Evolutionary conservation across 2,888 invertebrate genomes (phyloP).

Genomic region (Sceliomorpha sp.): DNA sequence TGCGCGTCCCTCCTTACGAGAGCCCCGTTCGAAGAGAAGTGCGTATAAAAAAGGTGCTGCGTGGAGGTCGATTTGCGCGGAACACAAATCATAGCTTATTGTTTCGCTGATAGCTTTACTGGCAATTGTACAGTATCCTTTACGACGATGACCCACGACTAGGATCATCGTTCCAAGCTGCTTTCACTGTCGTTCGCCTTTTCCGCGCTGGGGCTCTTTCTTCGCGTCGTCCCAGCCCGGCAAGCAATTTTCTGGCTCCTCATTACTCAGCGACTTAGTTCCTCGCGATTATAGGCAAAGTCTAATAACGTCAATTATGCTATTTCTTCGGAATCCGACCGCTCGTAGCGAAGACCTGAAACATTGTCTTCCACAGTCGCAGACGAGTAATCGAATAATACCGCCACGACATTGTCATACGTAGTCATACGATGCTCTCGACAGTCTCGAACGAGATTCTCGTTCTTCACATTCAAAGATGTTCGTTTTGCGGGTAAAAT

Average conservation of each 20-base stretch:
- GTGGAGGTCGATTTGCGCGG: too few species aligned
- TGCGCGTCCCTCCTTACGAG: too few species aligned
- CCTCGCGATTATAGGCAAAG: slow-evolving; percentile 66
- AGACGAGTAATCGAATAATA: slow-evolving; percentile 37
- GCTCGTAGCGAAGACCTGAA: slow-evolving; percentile 64
- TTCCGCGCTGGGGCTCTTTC: slow-evolving; percentile 32
- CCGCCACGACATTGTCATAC: slow-evolving; percentile 29
- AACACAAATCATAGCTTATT: too few species aligned
- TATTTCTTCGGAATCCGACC: slow-evolving; percentile 72
- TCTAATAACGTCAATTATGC: slow-evolving; percentile 77
- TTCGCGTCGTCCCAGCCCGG: slow-evolving; percentile 48
- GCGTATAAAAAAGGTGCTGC: too few species aligned
- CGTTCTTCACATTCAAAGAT: slow-evolving; percentile 14
- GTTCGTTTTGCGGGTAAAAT: background rate
- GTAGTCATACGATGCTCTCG: slow-evolving; percentile 11
- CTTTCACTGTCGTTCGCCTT: slow-evolving; percentile 49
- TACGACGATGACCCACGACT: slow-evolving; percentile 22
- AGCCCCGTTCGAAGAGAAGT: too few species aligned
- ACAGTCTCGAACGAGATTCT: slow-evolving; percentile 11
- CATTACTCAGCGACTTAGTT: slow-evolving; percentile 69
- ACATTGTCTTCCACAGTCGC: slow-evolving; percentile 63
- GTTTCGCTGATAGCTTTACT: too few species aligned
- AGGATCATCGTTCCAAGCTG: too few species aligned
- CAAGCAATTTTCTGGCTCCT: slow-evolving; percentile 72
- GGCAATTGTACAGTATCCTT: too few species aligned